phyloP scores from a whole-genome alignment of 2,797 vertebrate species.

The Poeciliopsis gracilis region DNA sequence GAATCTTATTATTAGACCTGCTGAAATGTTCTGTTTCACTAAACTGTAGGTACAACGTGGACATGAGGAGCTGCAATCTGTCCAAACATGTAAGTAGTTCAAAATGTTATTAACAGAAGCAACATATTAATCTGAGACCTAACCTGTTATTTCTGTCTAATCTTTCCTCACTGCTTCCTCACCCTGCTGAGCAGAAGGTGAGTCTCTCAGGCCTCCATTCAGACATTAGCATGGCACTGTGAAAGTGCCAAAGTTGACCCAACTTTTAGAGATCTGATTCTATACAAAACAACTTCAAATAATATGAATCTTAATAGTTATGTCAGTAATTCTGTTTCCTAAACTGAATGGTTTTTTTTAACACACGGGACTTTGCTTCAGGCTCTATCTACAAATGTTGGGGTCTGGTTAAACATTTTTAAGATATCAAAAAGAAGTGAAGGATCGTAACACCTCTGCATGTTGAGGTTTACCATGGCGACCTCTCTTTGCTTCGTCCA shows the following conservation, averaged over 20 bases:
- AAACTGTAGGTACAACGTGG: constrained; percentile 87
- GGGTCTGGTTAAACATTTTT: not conserved
- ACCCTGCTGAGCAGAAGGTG: constrained; percentile 75
- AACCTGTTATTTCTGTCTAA: constrained; percentile 38
- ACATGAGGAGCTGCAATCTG: constrained; percentile 88
- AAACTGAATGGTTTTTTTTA: no score
- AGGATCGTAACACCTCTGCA: fast-evolving
- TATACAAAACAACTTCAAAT: no score
- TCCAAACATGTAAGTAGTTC: constrained; percentile 88
- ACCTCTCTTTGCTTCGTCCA: constrained; percentile 51
- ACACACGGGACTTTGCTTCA: no score
- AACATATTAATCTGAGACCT: not conserved
- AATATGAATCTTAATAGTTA: no score
- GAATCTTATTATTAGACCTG: not conserved
- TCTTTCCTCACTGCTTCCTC: constrained; percentile 48
- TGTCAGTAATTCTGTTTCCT: no score
- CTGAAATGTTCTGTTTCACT: constrained; percentile 4
- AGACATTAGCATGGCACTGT: not conserved
- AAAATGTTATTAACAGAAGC: not conserved
- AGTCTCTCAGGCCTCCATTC: not conserved
- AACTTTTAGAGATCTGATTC: not conserved
- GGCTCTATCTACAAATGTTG: no score
- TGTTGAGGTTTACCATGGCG: not conserved
- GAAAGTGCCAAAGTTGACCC: not conserved
- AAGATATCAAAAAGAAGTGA: not conserved